phyloP scores from a whole-genome alignment of 2,113 vertebrate genomes.

The Tachysurus fulvidraco region DNA sequence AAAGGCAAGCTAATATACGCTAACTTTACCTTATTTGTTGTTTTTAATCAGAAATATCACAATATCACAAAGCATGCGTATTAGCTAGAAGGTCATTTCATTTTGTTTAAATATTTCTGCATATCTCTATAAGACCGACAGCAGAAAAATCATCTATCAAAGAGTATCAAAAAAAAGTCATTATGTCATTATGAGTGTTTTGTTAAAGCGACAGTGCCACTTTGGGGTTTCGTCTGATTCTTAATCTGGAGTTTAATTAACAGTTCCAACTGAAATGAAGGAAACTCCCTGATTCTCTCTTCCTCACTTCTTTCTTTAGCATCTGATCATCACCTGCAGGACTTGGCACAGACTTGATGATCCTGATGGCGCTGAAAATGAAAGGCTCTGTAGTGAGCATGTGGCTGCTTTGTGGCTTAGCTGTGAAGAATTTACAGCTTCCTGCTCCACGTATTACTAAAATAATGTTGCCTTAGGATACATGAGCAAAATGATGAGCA shows the following conservation, averaged over 20 bases:
- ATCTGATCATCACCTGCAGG: slow-evolving; percentile 19
- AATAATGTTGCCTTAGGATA: background rate
- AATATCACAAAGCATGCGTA: no score
- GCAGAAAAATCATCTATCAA: background rate
- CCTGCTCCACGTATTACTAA: background rate
- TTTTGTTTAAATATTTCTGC: background rate
- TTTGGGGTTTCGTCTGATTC: slow-evolving; percentile 6
- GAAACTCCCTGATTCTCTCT: slow-evolving; percentile 5
- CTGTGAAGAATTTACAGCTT: background rate
- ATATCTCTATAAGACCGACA: no score
- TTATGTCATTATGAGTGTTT: background rate
- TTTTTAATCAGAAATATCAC: no score
- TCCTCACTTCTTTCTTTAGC: background rate
- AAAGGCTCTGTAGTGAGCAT: background rate
- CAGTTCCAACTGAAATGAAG: background rate
- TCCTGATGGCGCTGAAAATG: background rate
- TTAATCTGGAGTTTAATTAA: slow-evolving; percentile 33
- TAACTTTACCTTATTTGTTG: no score
- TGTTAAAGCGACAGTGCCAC: background rate
- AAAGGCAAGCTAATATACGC: no score
- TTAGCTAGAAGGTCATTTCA: no score
- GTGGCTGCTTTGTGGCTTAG: background rate
- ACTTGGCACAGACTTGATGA: background rate
- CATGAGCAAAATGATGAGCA: background rate
- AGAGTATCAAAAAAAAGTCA: background rate